Conservation (phyloP, 1,140 invertebrate species). For the Zaprionus taronus region DNA sequence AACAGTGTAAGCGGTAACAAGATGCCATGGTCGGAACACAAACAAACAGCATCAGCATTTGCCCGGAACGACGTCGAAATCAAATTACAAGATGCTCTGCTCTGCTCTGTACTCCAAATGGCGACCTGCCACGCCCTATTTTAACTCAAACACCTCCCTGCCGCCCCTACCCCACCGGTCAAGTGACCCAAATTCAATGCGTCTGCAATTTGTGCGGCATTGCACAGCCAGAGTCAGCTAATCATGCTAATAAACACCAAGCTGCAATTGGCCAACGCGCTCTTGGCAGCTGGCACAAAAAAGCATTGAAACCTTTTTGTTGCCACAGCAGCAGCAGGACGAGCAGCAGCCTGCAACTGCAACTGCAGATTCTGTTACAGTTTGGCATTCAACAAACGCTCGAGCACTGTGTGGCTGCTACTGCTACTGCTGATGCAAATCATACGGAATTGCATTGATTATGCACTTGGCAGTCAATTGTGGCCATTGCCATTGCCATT, state of each 20-base stretch:
- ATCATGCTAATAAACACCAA: conserved; percentile 80
- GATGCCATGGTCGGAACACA: conserved; percentile 38
- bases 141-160: too few relatives aligned
- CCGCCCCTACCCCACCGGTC: not conserved
- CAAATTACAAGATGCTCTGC: conserved; percentile 75
- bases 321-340: not conserved
- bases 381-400: conserved; percentile 50
- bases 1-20: conserved; percentile 54
- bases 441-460: conserved; percentile 78
- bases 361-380: not conserved
- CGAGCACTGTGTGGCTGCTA: conserved; percentile 5
- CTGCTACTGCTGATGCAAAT: conserved; percentile 42
- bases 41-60: conserved; percentile 52
- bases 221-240: conserved; percentile 55
- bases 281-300: conserved; percentile 51
- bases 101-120: conserved; percentile 25
- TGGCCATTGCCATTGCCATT: conserved; percentile 54
- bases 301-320: conserved; percentile 50
- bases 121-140: conserved; percentile 15
- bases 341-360: not conserved
- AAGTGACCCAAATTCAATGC: conserved; percentile 43
- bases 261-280: conserved; percentile 53
- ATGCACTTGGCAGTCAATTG: conserved; percentile 79
- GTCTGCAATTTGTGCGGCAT: conserved; percentile 42
- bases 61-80: conserved; percentile 59